Base-by-base conservation (phyloP, 2,797 vertebrate species). In the Lepus oiostolus region DNA sequence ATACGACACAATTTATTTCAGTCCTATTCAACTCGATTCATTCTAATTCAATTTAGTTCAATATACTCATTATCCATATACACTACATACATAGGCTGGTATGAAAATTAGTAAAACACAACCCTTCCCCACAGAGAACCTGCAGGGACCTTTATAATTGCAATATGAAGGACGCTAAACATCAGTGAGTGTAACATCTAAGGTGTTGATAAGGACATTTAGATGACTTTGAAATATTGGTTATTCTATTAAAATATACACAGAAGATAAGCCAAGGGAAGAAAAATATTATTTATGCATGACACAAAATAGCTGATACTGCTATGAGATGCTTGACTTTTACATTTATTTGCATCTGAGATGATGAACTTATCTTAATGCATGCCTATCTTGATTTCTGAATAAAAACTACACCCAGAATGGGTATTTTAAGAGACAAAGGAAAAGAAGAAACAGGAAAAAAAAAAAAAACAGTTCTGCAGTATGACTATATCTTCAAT, bases 1-100 rank as follows among this genome's bases (percentile, higher is more conserved):
- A 88, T 82, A 91, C 75, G 91, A 97, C 94, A 97, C 95, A 95
- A 96, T 97, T 97, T 97, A 95, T 92, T 97, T 92, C 79, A 91
- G 76, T 96, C 96, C 88, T 90, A 92, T 95, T 97, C 93, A 97
- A 97, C 96, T 90, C 22, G 62, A 96, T 90, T 96, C 93, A 75
- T 85, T 84, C 90, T 96, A 97, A 97, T 94, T 91, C 88, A 86
- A 93, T 95, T 97, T 96, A 92, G 93, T 90, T 96, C 92, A 96
- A 85, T 81, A 96, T 77, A 84, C 92, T 96, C 85, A 96, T 96
- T 96, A 96, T 94, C 71, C 81, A 92, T 77, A 90, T 21, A 96
- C 47, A 93, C 71, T 93, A 95, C 96, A 35, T 95, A 97, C 82
- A 92, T 42, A 93, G 87, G 32, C 67, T 90, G 60, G 19, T 95